Evolutionary conservation across 2,888 invertebrate genomes (phyloP).

Genomic region (Cosmia trapezina): DNA sequence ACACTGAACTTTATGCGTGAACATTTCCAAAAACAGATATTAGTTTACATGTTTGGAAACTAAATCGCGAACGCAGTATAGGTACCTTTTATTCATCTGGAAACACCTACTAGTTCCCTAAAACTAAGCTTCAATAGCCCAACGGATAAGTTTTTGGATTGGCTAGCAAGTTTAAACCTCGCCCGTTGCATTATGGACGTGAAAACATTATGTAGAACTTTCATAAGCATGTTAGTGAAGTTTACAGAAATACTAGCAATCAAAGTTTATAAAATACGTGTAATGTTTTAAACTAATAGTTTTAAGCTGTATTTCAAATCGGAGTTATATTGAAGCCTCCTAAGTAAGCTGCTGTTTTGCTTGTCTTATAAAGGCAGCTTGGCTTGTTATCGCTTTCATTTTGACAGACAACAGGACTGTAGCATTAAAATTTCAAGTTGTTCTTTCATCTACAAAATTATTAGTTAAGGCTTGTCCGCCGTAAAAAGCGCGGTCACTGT

Average conservation of each 20-base stretch:
- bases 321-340: too few relatives aligned
- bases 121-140: constrained; percentile 11
- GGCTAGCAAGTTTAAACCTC: constrained; percentile 18
- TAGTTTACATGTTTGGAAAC: neutral
- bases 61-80: neutral
- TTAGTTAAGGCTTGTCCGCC: too few relatives aligned
- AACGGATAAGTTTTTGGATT: constrained; percentile 35
- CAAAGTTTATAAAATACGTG: too few relatives aligned
- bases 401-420: neutral
- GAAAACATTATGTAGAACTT: constrained; percentile 19
- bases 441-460: neutral
- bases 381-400: neutral
- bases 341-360: neutral
- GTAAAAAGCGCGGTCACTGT: too few relatives aligned
- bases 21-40: neutral
- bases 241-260: constrained; percentile 11
- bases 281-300: constrained; percentile 12
- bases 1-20: too few relatives aligned
- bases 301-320: neutral
- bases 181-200: constrained; percentile 17
- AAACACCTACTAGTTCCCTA: neutral
- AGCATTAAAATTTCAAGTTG: neutral
- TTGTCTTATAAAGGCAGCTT: neutral
- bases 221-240: constrained; percentile 17
- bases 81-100: neutral